Evolutionary conservation across 2,797 vertebrate species (phyloP).

Genomic region (Hydrolagus colliei): DNA sequence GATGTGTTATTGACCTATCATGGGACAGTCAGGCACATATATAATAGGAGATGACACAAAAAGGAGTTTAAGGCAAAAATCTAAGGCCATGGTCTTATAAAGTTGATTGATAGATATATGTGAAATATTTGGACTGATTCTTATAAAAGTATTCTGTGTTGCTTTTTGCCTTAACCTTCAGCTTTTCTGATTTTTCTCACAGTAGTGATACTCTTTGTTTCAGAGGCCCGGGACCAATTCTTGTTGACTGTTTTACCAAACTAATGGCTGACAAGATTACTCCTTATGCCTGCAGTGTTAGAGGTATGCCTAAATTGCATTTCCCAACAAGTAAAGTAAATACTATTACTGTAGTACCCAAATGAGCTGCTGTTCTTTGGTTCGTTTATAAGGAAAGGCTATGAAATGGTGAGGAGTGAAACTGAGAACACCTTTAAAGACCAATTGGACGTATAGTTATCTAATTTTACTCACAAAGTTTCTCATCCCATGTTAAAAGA

Average conservation of each 20-base stretch:
- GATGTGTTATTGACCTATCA: no score
- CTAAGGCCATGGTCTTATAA: neutral
- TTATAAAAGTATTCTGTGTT: no score
- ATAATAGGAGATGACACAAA: no score
- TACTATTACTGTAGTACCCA: neutral
- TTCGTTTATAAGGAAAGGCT: neutral
- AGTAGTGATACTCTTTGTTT: slow-evolving; percentile 20
- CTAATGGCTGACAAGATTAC: slow-evolving; percentile 69
- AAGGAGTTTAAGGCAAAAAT: neutral
- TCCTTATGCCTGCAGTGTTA: slow-evolving; percentile 65
- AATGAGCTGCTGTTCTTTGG: neutral
- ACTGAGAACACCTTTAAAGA: no score
- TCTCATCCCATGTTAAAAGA: no score
- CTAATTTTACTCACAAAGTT: no score
- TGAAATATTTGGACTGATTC: no score
- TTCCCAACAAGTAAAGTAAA: neutral
- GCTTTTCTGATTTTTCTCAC: neutral
- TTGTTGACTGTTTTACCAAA: slow-evolving; percentile 68
- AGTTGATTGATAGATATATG: neutral
- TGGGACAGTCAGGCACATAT: no score
- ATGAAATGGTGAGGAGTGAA: no score
- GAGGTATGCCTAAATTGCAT: slow-evolving; percentile 56
- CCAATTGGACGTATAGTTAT: no score
- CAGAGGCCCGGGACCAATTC: slow-evolving; percentile 56
- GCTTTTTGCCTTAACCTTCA: no score